Evolutionary conservation across 2,888 invertebrate genomes (phyloP), one percentile per base, ranked within the genome.

Genomic region (Mimumesa dahlbomi): DNA sequence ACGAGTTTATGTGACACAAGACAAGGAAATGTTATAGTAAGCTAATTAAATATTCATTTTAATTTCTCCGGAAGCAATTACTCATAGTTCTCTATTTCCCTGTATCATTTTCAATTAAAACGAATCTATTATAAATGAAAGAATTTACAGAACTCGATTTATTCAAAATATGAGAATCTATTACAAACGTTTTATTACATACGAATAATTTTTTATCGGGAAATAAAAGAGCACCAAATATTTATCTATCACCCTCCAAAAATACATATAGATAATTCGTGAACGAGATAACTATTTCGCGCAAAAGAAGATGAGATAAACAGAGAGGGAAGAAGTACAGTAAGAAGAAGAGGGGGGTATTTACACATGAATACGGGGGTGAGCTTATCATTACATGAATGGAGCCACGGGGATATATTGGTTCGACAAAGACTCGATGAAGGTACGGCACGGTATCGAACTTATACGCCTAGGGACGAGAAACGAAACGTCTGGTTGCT

Each of bases 321-420:
- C 45, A 48, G 50, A 56, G 64, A 54, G 43, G 19, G 40, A 52
- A 61, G 42, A 59, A 29, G 58, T 49, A 63, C 34, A n/a, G n/a
- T n/a, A 59, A 59, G 70, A 48, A 50, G 74, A 38, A 48, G 63
- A 73, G 72, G 70, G 75, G 77, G 66, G 75, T 84, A 85, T 86
- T 85, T 84, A 83, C 84, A 82, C 83, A 83, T 80, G 83, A 82
- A 84, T 83, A 79, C 79, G 75, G 77, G n/a, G 70, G 70, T 48
- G 61, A 74, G 84, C 83, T 86, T 85, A 82, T 85, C 82, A 79
- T 76, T 81, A 73, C 67, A 73, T 77, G 81, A 84, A 84, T 80
- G 75, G 74, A 79, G 69, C 52, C 59, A 46, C 61, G 49, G 66
- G 71, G 75, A 82, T 81, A 79, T 82, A 84, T 85, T 80, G 84